Evolutionary conservation across 1,140 invertebrate species (phyloP).

Genomic region (Hypsibius dujardini): DNA sequence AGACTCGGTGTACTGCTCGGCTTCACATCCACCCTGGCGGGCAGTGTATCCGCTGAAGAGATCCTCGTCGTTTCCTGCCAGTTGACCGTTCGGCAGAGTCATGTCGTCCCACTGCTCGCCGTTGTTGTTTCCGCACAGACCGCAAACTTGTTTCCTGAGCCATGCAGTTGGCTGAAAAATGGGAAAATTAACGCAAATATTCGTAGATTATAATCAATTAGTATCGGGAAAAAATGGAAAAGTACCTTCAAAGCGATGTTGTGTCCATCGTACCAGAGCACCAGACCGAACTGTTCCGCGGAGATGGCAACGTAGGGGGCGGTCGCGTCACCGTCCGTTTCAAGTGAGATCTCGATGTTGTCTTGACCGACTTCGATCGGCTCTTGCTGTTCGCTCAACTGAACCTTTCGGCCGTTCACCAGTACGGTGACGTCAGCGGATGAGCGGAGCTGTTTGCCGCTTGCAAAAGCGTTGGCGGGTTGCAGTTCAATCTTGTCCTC

Average conservation of each 20-base stretch:
- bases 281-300: background rate
- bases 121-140: slow-evolving; percentile 7
- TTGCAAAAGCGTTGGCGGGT: background rate
- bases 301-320: background rate
- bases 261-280: background rate
- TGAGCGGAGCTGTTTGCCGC: background rate
- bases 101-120: slow-evolving; percentile 10
- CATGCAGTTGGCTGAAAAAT: background rate
- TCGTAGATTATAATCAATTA: too few relatives aligned
- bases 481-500: background rate
- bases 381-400: background rate
- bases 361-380: background rate
- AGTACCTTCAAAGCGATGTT: background rate
- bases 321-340: background rate
- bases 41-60: background rate
- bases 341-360: background rate
- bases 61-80: background rate
- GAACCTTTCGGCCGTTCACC: background rate
- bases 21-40: background rate
- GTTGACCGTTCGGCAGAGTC: background rate
- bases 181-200: too few relatives aligned
- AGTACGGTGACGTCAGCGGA: background rate
- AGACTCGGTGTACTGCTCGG: background rate
- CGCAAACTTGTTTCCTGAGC: slow-evolving; percentile 13
- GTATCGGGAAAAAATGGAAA: too few relatives aligned